Conservation (phyloP, 1,140 invertebrate genomes). For the Plectrocnemia conspersa region DNA sequence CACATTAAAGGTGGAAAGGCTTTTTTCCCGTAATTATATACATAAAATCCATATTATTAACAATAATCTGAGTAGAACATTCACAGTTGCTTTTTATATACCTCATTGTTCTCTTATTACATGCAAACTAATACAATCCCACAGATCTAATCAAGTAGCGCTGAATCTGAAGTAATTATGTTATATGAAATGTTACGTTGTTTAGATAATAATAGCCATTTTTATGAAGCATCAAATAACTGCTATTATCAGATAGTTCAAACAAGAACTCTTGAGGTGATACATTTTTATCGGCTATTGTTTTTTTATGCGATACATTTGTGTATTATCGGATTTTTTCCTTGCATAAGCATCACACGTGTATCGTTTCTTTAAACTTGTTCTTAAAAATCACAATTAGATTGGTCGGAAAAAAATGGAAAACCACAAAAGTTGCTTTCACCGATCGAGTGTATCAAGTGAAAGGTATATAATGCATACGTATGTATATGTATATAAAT, state of each 20-base stretch:
- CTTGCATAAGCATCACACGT: no score
- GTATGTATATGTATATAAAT: no score
- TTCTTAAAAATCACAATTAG: conserved; percentile 1
- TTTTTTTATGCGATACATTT: no score
- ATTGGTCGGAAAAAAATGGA: conserved; percentile 5
- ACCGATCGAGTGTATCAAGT: conserved; percentile 20
- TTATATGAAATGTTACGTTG: no score
- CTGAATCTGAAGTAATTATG: conserved; percentile 29
- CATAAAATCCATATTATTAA: neutral
- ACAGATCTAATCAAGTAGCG: conserved; percentile 11
- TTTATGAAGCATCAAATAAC: no score
- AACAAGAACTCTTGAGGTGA: neutral
- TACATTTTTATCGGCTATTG: neutral
- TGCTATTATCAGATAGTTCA: no score
- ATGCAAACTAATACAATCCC: conserved; percentile 22
- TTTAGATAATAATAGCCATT: no score
- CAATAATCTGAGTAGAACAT: neutral
- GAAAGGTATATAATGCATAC: no score
- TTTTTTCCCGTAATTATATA: conserved; percentile 3
- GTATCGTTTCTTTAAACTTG: no score
- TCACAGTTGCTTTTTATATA: neutral
- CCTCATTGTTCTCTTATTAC: neutral
- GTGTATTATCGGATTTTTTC: no score
- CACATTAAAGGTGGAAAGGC: conserved; percentile 8
- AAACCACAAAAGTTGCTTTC: conserved; percentile 17